Evolutionary conservation across 1,140 invertebrate species (phyloP).

Genomic region (Drosophila tropicalis): DNA sequence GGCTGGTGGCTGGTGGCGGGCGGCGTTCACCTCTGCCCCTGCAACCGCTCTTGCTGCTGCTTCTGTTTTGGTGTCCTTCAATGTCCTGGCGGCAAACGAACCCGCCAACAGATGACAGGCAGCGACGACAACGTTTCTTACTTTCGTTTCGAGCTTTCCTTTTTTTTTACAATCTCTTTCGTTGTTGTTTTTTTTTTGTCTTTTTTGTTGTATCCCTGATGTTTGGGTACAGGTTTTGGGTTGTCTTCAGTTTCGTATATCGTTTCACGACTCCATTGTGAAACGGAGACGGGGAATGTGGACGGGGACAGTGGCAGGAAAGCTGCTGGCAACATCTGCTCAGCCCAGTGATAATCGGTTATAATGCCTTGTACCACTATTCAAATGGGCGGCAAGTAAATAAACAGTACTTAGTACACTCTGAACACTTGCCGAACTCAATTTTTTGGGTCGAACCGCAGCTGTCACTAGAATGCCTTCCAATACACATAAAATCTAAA

Average conservation of each 20-base stretch:
- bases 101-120: constrained; percentile 78
- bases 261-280: constrained; percentile 37
- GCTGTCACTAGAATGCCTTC: constrained; percentile 17
- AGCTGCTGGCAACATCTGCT: constrained; percentile 65
- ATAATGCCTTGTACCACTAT: constrained; percentile 73
- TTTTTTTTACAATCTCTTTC: constrained; percentile 26
- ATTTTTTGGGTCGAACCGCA: constrained; percentile 36
- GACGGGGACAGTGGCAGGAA: background rate
- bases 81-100: constrained; percentile 75
- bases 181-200: constrained; percentile 2
- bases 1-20: constrained; percentile 19
- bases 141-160: constrained; percentile 54
- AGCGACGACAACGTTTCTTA: constrained; percentile 50
- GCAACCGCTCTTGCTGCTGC: constrained; percentile 16
- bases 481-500: background rate
- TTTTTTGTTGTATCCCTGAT: constrained; percentile 21
- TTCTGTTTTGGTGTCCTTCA: constrained; percentile 70
- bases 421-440: constrained; percentile 40
- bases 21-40: constrained; percentile 21
- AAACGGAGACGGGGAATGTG: background rate
- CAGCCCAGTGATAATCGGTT: constrained; percentile 70
- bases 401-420: constrained; percentile 57
- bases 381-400: constrained; percentile 68
- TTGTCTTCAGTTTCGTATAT: constrained; percentile 21
- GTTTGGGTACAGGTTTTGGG: constrained; percentile 57